Conservation (phyloP, 2,888 invertebrate genomes). For the Dasypogon diadema region DNA sequence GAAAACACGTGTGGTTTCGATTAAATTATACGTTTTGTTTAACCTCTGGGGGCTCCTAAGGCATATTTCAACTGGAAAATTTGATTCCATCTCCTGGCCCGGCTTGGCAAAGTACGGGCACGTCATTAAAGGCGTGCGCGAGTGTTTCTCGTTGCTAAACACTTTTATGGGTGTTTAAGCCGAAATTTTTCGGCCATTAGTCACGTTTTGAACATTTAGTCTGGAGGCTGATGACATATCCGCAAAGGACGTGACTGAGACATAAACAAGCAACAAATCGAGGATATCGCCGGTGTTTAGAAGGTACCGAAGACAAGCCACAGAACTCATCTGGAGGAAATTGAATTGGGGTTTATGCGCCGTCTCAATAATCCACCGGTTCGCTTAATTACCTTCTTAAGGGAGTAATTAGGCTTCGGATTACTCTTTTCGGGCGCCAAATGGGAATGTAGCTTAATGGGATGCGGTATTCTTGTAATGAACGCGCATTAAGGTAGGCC, state of each 20-base stretch:
- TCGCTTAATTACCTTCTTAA: background rate
- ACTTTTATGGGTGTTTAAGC: constrained; percentile 21
- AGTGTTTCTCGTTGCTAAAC: background rate
- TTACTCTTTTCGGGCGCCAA: background rate
- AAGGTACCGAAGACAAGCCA: background rate
- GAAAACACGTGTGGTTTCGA: background rate
- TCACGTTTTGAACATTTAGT: constrained; percentile 52
- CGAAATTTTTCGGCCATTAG: constrained; percentile 51
- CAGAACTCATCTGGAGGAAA: background rate
- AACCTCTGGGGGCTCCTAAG: background rate
- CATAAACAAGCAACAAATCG: constrained; percentile 44
- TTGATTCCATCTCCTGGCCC: background rate
- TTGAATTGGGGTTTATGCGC: constrained; percentile 1
- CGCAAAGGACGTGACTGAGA: constrained; percentile 53
- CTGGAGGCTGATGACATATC: constrained; percentile 52
- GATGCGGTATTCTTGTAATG: background rate
- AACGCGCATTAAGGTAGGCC: background rate
- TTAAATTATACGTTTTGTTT: background rate
- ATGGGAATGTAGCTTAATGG: background rate
- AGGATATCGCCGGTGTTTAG: constrained; percentile 15
- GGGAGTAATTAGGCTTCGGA: background rate
- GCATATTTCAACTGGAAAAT: background rate
- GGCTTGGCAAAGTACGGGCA: background rate
- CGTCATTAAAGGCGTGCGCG: constrained; percentile 8
- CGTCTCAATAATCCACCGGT: background rate